Percentiles rank a stretch among this genome's conserved stretches.
These are phyloP conservation scores for Drepana arcuata DNA, from an alignment of 1,140 invertebrate genomes.

Conservation along the genomic window DNA sequence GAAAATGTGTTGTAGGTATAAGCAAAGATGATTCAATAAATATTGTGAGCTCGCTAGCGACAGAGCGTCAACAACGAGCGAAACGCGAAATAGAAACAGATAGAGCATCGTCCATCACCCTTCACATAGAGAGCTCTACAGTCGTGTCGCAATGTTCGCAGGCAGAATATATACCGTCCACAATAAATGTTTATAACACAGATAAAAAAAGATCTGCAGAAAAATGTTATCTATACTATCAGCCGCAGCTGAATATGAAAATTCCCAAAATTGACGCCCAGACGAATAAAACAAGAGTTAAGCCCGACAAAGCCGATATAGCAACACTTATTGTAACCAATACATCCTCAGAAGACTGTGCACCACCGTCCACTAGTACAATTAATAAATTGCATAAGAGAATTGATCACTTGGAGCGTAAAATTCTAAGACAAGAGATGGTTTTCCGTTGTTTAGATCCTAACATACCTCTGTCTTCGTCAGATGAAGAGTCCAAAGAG, in stretches of 20 bases:
- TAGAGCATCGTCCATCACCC: constrained; percentile 19
- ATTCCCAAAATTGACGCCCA: constrained; percentile 28
- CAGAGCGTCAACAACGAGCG: constrained; percentile 15
- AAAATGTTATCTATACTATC: constrained; percentile 43
- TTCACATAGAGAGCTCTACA: constrained; percentile 23
- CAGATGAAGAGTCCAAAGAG: constrained; percentile 38
- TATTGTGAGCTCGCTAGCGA: constrained; percentile 18
- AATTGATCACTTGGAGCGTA: constrained; percentile 51
- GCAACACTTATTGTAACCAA: constrained; percentile 34
- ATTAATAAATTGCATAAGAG: constrained; percentile 39
- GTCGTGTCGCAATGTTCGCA: constrained; percentile 28
- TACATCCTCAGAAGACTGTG: constrained; percentile 27
- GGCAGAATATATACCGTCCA: constrained; percentile 13
- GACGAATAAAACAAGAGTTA: constrained; percentile 20
- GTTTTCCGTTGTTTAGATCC: constrained; percentile 41
- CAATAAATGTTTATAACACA: constrained; percentile 16
- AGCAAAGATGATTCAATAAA: constrained; percentile 29
- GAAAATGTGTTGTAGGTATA: constrained; percentile 20
- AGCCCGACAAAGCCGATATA: constrained; percentile 32
- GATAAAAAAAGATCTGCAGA: constrained; percentile 20
- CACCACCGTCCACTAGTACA: constrained; percentile 15
- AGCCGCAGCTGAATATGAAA: constrained; percentile 40
- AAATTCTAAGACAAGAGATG: constrained; percentile 52
- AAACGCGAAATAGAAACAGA: constrained; percentile 19
- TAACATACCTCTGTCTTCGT: constrained; percentile 36